phyloP scores from a whole-genome alignment of 2,113 vertebrate species.

The Vanacampus margaritifer region DNA sequence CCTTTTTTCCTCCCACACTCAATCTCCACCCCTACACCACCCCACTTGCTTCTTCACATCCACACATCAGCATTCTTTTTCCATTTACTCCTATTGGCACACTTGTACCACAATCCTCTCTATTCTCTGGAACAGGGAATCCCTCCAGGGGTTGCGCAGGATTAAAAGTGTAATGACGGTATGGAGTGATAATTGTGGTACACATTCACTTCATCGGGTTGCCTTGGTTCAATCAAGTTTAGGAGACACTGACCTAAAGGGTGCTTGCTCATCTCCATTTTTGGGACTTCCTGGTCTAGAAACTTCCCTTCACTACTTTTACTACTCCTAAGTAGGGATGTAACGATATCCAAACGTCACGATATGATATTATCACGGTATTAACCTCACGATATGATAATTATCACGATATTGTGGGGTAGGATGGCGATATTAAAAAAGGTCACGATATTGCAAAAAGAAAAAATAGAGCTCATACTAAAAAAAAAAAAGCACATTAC shows the following conservation, averaged over 20 bases:
- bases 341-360: too few relatives aligned
- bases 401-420: too few relatives aligned
- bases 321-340: too few relatives aligned
- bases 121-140: background rate
- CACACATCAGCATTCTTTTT: conserved; percentile 66
- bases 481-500: too few relatives aligned
- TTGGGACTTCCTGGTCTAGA: background rate
- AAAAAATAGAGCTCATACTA: too few relatives aligned
- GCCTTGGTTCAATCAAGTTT: too few relatives aligned
- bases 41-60: conserved; percentile 27
- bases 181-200: background rate
- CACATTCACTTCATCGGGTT: background rate
- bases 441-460: too few relatives aligned
- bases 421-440: too few relatives aligned
- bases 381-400: too few relatives aligned
- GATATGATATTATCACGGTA: too few relatives aligned
- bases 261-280: background rate
- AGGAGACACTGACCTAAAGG: too few relatives aligned
- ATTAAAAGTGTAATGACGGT: background rate
- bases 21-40: conserved; percentile 39
- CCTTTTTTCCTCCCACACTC: conserved; percentile 51
- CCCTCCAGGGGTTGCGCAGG: background rate
- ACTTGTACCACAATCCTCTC: too few relatives aligned
- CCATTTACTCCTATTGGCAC: conserved; percentile 48
- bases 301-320: background rate